Evolutionary conservation across 2,888 invertebrate genomes (phyloP), one percentile per base, ranked within the genome.

Genomic region (Cynaeus angustus): DNA sequence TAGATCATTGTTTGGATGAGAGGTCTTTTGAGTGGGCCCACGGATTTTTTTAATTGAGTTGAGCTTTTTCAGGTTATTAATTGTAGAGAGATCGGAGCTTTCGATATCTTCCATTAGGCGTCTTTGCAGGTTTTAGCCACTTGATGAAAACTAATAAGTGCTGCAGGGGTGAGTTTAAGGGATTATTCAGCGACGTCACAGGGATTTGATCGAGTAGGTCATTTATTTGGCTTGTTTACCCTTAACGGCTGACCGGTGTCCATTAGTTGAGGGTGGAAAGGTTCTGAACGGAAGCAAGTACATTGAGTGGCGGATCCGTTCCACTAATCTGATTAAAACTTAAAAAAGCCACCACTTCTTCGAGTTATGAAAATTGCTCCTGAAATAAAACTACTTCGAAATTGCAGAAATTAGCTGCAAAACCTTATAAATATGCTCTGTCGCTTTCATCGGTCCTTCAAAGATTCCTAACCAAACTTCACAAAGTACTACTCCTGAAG

Each of bases 171-270:
- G 56, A 26, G 4, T 58, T 41, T 43, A 38, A 45, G 28, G 53
- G 55, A 48, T 66, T 68, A 66, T 64, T 65, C 65, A 58, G 59
- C 16, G 70, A 66, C 69, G 56, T 68, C 65, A 50, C 53, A 38
- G 55, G 71, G 67, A 70, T 65, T 71, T 74, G 74, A 74, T 73
- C 66, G 70, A 74, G 67, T 55, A 61, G 65, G 58, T 64, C 72
- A 73, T 73, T 74, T 68, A 72, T 74, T 70, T 66, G 53, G 61
- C 62, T 69, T 69, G 73, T 69, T 65, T 65, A 59, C 62, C 64
- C 41, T 41, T 50, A 50, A 37, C 62, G 56, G 62, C 43, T 66
- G 62, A 56, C 52, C 71, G 70, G 37, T 48, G 52, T 66, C 70
- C 69, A 72, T 74, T 71, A 70, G 72, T 67, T 59, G 58, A 26